Conservation (phyloP, 2,888 invertebrate genomes). For the Chaetoderma sp. region DNA sequence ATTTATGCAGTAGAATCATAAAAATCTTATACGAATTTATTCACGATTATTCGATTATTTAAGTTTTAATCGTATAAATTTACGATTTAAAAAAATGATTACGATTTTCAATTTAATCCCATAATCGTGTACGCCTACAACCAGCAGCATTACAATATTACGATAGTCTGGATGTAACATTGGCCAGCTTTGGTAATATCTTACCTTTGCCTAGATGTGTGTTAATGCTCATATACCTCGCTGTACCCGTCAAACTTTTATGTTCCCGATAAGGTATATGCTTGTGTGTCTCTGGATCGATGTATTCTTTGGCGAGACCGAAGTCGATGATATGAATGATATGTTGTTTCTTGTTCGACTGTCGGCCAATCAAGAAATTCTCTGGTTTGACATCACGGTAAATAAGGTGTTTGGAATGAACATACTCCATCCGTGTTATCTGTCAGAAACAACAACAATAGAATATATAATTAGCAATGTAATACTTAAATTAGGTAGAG, state of each 20-base stretch:
- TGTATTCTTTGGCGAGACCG: constrained; percentile 99
- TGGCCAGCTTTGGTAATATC: too few relatives aligned
- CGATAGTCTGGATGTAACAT: too few relatives aligned
- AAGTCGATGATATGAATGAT: constrained; percentile 99
- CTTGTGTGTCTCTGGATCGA: constrained; percentile 92
- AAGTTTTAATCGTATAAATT: too few relatives aligned
- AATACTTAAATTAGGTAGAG: too few relatives aligned
- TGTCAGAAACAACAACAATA: constrained; percentile 71
- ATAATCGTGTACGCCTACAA: too few relatives aligned
- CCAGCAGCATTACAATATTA: too few relatives aligned
- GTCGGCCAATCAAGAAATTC: constrained; percentile 98
- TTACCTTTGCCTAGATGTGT: constrained; percentile 98
- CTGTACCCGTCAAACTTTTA: constrained; percentile 99
- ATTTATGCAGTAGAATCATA: too few relatives aligned
- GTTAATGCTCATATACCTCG: constrained; percentile 99
- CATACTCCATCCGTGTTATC: constrained; percentile 99
- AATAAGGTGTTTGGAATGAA: constrained; percentile 98
- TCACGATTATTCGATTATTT: too few relatives aligned
- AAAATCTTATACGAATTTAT: too few relatives aligned
- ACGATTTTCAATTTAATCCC: too few relatives aligned
- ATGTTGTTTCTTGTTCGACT: constrained; percentile 97
- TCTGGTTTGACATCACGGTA: constrained; percentile 99
- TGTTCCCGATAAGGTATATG: constrained; percentile 99
- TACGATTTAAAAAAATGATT: too few relatives aligned
- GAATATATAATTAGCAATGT: too few relatives aligned